phyloP scores from a whole-genome alignment of 2,888 invertebrate genomes.

The Ormyrus pomaceus region DNA sequence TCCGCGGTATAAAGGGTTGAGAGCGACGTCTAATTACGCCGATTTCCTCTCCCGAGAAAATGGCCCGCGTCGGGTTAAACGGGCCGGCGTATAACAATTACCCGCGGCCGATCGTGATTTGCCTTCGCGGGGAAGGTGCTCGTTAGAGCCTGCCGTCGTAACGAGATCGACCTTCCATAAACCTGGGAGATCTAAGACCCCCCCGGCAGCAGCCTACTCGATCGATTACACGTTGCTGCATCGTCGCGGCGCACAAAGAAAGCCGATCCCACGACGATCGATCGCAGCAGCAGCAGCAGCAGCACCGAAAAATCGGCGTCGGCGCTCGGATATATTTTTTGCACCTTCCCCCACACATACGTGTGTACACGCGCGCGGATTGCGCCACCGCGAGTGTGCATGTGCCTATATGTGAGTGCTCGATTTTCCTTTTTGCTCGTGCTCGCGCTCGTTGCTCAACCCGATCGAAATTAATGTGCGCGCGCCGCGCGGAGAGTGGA shows the following conservation, averaged over 20 bases:
- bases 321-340: conserved; percentile 16
- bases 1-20: too few species aligned
- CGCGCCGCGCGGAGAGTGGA: background rate
- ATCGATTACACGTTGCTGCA: background rate
- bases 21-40: too few species aligned
- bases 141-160: background rate
- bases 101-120: too few species aligned
- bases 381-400: conserved; percentile 3
- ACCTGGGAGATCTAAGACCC: too few species aligned
- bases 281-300: conserved; percentile 9
- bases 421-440: conserved; percentile 37
- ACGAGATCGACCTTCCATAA: conserved; percentile 2
- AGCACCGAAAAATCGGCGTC: conserved; percentile 28
- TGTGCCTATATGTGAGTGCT: background rate
- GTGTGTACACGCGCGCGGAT: background rate
- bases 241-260: background rate
- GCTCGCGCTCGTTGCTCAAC: background rate
- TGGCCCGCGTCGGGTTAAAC: too few species aligned
- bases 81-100: background rate
- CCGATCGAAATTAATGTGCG: conserved; percentile 3
- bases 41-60: too few species aligned
- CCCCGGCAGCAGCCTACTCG: too few species aligned
- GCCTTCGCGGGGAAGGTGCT: background rate
- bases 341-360: background rate
- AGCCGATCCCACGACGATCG: conserved; percentile 27